Percentiles rank a stretch among this genome's conserved stretches.
Evolutionary conservation across 2,888 invertebrate genomes (phyloP).

Genomic region (Cheilosia scutellata): DNA sequence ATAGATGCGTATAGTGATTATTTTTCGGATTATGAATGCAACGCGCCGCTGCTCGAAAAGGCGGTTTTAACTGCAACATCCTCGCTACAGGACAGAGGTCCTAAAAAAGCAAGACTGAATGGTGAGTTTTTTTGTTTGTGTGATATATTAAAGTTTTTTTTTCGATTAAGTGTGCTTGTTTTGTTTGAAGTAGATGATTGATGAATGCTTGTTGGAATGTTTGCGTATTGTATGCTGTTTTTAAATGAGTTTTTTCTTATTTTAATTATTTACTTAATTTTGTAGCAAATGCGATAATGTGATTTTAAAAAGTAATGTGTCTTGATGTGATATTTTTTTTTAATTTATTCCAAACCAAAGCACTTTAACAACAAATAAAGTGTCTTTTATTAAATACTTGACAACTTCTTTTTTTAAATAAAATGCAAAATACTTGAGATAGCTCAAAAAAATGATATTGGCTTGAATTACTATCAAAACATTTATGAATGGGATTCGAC

Average conservation of each 20-base stretch:
- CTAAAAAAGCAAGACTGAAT: constrained; percentile 93
- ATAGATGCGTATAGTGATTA: constrained; percentile 82
- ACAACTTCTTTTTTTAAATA: too few species aligned
- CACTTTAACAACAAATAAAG: too few species aligned
- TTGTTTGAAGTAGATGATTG: constrained; percentile 52
- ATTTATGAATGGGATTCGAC: too few species aligned
- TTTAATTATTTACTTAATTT: constrained; percentile 5
- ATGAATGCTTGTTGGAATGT: constrained; percentile 58
- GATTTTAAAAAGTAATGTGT: neutral
- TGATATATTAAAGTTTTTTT: neutral
- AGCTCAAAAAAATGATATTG: too few species aligned
- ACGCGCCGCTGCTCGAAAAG: constrained; percentile 90
- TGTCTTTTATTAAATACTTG: too few species aligned
- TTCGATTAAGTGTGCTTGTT: constrained; percentile 30
- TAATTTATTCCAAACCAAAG: too few species aligned
- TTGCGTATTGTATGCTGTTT: constrained; percentile 29
- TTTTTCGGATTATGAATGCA: constrained; percentile 89
- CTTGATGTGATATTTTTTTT: neutral
- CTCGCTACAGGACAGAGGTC: constrained; percentile 91
- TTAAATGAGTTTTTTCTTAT: constrained; percentile 6
- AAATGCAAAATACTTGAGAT: too few species aligned
- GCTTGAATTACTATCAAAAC: too few species aligned
- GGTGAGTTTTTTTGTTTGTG: constrained; percentile 86
- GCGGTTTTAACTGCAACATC: constrained; percentile 92
- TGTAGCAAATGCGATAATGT: constrained; percentile 29